phyloP scores from a whole-genome alignment of 2,888 invertebrate species.

The Drosophila recens region DNA sequence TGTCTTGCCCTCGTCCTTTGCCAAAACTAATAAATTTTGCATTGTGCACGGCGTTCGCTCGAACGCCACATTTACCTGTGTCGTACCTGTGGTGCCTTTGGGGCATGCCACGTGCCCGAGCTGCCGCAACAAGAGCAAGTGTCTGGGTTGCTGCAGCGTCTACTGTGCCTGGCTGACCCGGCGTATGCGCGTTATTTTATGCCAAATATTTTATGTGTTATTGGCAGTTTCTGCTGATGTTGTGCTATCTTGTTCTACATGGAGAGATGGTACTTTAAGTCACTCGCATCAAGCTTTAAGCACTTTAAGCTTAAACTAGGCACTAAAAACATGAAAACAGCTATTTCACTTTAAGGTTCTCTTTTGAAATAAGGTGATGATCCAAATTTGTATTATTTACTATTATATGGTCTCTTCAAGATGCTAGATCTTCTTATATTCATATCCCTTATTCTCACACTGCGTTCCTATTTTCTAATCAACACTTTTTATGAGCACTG shows the following conservation, averaged over 20 bases:
- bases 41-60: slow-evolving; percentile 65
- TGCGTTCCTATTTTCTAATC: slow-evolving; percentile 42
- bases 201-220: slow-evolving; percentile 64
- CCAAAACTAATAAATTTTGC: slow-evolving; percentile 75
- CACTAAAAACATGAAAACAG: slow-evolving; percentile 6
- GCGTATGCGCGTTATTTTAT: slow-evolving; percentile 67
- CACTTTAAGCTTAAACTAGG: slow-evolving; percentile 14
- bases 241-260: neutral
- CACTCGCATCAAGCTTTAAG: slow-evolving; percentile 7
- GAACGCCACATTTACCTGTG: slow-evolving; percentile 50
- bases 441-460: slow-evolving; percentile 17
- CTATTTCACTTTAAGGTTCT: slow-evolving; percentile 1
- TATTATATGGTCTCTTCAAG: neutral
- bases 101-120: slow-evolving; percentile 43
- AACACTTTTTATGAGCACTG: slow-evolving; percentile 17
- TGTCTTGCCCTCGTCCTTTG: slow-evolving; percentile 42
- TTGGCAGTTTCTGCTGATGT: slow-evolving; percentile 47
- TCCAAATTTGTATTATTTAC: neutral
- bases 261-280: neutral
- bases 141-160: slow-evolving; percentile 26
- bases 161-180: slow-evolving; percentile 37
- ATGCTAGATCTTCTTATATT: slow-evolving; percentile 17
- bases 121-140: slow-evolving; percentile 25
- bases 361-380: neutral
- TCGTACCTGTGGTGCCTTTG: slow-evolving; percentile 54